A percentile compares a stretch with the other conserved stretches of the same genome.
phyloP scores from a whole-genome alignment of 2,797 vertebrate genomes.

The Cuniculus paca region DNA sequence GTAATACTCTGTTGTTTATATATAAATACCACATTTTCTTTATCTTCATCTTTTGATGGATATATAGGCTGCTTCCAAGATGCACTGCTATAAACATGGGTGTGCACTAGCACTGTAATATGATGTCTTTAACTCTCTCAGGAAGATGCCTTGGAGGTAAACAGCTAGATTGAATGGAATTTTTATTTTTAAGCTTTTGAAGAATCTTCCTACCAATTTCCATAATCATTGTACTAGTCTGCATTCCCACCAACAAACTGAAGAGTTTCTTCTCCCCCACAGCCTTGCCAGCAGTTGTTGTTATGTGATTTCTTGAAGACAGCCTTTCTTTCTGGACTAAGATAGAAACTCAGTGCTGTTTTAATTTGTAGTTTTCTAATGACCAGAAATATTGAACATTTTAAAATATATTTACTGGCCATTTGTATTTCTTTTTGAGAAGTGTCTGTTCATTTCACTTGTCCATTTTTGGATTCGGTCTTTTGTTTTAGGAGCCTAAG shows the following conservation, averaged over 20 bases:
- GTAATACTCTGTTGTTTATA: not conserved
- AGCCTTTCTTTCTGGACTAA: not conserved
- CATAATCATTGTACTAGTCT: not conserved
- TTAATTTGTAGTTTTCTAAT: not conserved
- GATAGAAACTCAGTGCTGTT: not conserved
- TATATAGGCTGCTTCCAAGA: not conserved
- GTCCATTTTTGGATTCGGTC: not conserved
- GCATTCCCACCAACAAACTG: not conserved
- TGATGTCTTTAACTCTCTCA: not conserved
- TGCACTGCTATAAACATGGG: not conserved
- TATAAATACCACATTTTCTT: not conserved
- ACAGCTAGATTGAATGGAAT: not conserved
- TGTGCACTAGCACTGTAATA: not conserved
- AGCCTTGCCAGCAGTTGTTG: not conserved
- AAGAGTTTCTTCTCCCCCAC: not conserved
- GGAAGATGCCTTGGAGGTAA: not conserved
- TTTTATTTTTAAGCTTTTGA: not conserved
- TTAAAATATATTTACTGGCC: not conserved
- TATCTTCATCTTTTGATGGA: not conserved
- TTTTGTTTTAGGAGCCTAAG: not conserved
- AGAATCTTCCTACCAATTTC: not conserved
- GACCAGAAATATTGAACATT: not conserved
- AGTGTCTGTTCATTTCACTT: not conserved
- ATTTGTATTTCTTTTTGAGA: not conserved
- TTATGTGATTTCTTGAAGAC: not conserved